A percentile compares a stretch with the other conserved stretches of the same genome.
Evolutionary conservation across 2,113 vertebrate genomes (phyloP).

Genomic region (Tyrannus savana): DNA sequence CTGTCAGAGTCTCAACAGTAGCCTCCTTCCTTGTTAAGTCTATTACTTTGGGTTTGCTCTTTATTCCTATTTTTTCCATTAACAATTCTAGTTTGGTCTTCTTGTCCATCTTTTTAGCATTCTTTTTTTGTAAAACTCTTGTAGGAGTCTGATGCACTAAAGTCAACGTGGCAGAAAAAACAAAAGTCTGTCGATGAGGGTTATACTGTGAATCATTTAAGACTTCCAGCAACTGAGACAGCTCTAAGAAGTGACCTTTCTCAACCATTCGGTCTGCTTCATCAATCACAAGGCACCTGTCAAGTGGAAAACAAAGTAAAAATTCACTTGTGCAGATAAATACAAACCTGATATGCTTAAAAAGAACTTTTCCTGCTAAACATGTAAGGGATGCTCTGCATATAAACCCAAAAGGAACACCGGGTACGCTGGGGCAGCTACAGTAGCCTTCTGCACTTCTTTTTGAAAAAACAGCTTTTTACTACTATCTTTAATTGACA

Average conservation of each 20-base stretch:
- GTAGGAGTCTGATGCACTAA: conserved; percentile 84
- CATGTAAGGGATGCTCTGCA: background rate
- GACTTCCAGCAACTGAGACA: conserved; percentile 91
- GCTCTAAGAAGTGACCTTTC: conserved; percentile 92
- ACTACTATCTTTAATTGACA: background rate
- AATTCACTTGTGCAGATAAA: background rate
- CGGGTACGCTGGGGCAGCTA: background rate
- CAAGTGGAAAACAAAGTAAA: background rate
- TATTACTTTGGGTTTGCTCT: conserved; percentile 91
- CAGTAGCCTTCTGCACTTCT: background rate
- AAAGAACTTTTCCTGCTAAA: background rate
- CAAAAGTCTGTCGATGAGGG: conserved; percentile 88
- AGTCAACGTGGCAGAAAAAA: conserved; percentile 96
- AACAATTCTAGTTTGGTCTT: conserved; percentile 86
- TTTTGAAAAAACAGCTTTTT: background rate
- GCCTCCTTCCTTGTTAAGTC: conserved; percentile 93
- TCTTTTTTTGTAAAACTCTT: conserved; percentile 88
- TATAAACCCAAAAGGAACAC: background rate
- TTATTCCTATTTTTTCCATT: conserved; percentile 91
- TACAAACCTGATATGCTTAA: background rate
- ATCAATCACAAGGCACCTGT: conserved; percentile 94
- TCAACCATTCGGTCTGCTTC: conserved; percentile 98
- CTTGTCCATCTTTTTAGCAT: conserved; percentile 81
- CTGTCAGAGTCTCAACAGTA: conserved; percentile 90
- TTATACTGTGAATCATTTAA: conserved; percentile 88